These are phyloP conservation scores for Pheosia gnoma DNA, from an alignment of 2,888 invertebrate species.

Conservation along the genomic window DNA sequence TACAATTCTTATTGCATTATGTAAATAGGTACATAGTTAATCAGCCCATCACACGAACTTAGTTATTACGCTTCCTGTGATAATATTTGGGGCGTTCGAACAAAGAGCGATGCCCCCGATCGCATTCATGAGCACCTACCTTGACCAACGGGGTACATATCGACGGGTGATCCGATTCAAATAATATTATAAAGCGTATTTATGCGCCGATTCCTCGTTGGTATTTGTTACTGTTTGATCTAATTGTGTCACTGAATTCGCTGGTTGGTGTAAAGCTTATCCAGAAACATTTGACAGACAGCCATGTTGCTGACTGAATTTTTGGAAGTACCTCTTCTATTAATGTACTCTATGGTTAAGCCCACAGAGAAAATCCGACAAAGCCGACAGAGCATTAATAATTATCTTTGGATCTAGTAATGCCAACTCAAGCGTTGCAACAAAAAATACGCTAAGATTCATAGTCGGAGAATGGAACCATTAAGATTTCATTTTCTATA, in stretches of 20 bases:
- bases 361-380: too few species aligned
- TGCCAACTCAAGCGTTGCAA: too few species aligned
- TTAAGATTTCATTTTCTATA: too few species aligned
- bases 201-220: conserved; percentile 54
- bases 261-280: conserved; percentile 5
- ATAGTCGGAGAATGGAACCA: too few species aligned
- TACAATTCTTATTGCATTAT: not conserved
- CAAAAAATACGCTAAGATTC: too few species aligned
- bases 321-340: not conserved
- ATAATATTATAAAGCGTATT: conserved; percentile 60
- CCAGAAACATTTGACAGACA: conserved; percentile 5
- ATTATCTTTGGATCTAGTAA: too few species aligned
- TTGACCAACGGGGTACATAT: conserved; percentile 81
- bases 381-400: too few species aligned
- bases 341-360: not conserved
- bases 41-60: not conserved
- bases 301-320: conserved; percentile 4
- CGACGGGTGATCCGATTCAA: conserved; percentile 57
- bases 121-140: conserved; percentile 60
- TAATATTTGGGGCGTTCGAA: conserved; percentile 76
- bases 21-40: not conserved
- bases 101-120: conserved; percentile 67
- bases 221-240: conserved; percentile 26
- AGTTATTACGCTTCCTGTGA: conserved; percentile 28
- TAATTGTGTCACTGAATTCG: conserved; percentile 18